phyloP scores from a whole-genome alignment of 2,113 vertebrate genomes.

The Notarius lentiginosus region DNA sequence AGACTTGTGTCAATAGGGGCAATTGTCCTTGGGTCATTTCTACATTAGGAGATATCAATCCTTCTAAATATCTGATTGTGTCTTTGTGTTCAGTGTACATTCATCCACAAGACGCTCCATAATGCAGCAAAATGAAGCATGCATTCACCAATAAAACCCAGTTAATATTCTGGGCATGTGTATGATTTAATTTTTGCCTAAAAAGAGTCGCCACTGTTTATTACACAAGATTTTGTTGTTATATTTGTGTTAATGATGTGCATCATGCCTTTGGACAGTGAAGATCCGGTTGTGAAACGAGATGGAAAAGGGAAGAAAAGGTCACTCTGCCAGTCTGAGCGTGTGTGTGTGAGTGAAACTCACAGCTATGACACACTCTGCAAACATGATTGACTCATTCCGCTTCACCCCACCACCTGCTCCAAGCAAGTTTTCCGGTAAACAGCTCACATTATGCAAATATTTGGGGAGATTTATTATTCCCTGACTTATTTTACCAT shows the following conservation, averaged over 20 bases:
- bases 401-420: slow-evolving; percentile 58
- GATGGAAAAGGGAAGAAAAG: slow-evolving; percentile 13
- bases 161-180: background rate
- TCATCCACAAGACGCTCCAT: background rate
- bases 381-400: slow-evolving; percentile 59
- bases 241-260: background rate
- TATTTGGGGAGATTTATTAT: background rate
- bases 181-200: background rate
- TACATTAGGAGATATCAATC: background rate
- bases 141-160: background rate
- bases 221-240: background rate
- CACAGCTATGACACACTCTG: slow-evolving; percentile 52
- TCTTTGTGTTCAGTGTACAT: background rate
- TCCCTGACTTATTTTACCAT: background rate
- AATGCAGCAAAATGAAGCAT: slow-evolving; percentile 12
- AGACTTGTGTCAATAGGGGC: background rate
- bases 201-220: background rate
- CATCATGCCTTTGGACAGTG: background rate
- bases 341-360: slow-evolving; percentile 31
- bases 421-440: slow-evolving; percentile 14
- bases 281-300: background rate
- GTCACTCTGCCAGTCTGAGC: slow-evolving; percentile 43
- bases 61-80: background rate
- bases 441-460: slow-evolving; percentile 35
- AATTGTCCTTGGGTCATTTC: background rate